Evolutionary conservation across 2,113 vertebrate species (phyloP).

Genomic region (Sakesphorus luctuosus): DNA sequence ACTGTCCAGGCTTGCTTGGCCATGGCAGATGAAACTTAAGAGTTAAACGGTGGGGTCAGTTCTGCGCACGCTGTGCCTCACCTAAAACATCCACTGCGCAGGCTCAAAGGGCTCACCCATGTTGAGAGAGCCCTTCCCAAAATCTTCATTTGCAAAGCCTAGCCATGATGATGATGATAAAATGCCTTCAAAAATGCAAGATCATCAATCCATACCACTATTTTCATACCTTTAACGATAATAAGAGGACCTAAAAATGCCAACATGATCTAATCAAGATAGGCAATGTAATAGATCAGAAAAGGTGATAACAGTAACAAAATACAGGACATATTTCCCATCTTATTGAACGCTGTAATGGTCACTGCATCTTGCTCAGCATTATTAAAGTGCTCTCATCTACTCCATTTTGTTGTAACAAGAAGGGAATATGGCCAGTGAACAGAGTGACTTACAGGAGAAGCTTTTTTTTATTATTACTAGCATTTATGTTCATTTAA

Average conservation of each 20-base stretch:
- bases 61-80: too few relatives aligned
- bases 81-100: too few relatives aligned
- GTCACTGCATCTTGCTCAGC: neutral
- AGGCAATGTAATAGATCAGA: neutral
- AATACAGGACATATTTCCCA: neutral
- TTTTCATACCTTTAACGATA: neutral
- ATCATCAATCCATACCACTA: neutral
- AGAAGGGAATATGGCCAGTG: neutral
- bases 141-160: too few relatives aligned
- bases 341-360: neutral
- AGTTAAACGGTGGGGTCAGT: too few relatives aligned
- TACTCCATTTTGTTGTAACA: neutral
- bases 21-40: too few relatives aligned
- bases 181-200: neutral
- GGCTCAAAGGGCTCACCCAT: too few relatives aligned
- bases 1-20: too few relatives aligned
- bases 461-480: neutral
- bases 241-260: neutral
- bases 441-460: slow-evolving; percentile 1
- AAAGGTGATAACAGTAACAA: neutral
- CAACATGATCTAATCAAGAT: neutral
- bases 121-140: too few relatives aligned
- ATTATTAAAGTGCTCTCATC: neutral
- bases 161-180: neutral
- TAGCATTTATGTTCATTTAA: slow-evolving; percentile 44